phyloP scores from a whole-genome alignment of 2,797 vertebrate species.

The Jordanella pulchra region DNA sequence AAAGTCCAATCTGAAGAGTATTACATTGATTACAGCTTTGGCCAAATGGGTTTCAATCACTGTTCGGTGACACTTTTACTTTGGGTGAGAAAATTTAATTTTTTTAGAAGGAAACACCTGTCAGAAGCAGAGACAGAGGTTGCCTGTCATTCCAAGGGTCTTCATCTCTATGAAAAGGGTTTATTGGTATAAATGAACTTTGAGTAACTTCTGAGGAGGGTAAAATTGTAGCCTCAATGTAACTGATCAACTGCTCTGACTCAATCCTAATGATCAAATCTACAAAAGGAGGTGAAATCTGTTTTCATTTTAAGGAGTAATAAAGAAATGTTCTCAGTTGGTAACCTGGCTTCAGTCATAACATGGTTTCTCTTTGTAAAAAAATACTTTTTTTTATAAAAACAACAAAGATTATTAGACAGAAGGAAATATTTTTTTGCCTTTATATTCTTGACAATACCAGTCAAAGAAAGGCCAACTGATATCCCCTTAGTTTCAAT shows the following conservation, averaged over 20 bases:
- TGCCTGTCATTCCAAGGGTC: background rate
- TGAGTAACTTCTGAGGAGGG: background rate
- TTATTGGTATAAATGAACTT: background rate
- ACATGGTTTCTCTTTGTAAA: conserved; percentile 1
- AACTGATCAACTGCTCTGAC: conserved; percentile 9
- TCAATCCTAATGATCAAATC: conserved; percentile 6
- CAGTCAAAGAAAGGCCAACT: conserved; percentile 55
- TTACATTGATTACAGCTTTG: conserved; percentile 6
- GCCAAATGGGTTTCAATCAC: conserved; percentile 16
- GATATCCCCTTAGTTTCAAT: conserved; percentile 63
- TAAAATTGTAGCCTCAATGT: background rate
- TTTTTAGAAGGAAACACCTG: background rate
- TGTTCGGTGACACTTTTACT: background rate
- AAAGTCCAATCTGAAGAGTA: background rate
- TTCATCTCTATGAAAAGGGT: background rate
- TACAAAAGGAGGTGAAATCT: background rate
- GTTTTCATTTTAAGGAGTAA: background rate
- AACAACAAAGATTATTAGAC: conserved; percentile 15
- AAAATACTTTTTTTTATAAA: background rate
- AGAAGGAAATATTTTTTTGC: conserved; percentile 15
- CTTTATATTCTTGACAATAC: conserved; percentile 49
- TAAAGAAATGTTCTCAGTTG: conserved; percentile 9
- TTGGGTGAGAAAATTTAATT: background rate
- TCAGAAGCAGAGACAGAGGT: background rate
- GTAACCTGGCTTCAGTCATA: background rate